Percentiles rank a stretch among this genome's conserved stretches.
phyloP scores from a whole-genome alignment of 2,888 invertebrate species.

The Matsumyia berberina region DNA sequence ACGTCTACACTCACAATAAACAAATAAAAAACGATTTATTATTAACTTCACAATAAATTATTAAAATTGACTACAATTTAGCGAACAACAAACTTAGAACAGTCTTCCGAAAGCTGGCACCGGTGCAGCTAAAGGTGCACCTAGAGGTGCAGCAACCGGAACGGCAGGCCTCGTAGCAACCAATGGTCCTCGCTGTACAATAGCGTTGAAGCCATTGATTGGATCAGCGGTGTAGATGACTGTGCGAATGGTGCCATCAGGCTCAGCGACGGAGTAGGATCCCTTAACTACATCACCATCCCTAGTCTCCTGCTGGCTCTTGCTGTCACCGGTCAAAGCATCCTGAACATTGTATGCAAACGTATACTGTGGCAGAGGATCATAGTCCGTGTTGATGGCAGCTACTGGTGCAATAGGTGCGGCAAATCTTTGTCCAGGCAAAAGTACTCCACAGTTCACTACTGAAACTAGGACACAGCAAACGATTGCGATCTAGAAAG shows the following conservation, averaged over 20 bases:
- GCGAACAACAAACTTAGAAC: constrained; percentile 16
- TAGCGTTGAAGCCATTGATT: constrained; percentile 82
- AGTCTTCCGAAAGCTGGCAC: constrained; percentile 70
- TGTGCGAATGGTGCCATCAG: constrained; percentile 81
- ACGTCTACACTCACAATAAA: background rate
- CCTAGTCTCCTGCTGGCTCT: constrained; percentile 86
- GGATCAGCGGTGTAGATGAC: constrained; percentile 82
- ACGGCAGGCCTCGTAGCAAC: constrained; percentile 74
- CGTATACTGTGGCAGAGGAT: constrained; percentile 86
- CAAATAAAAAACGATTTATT: constrained; percentile 28
- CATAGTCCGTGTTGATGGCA: constrained; percentile 79
- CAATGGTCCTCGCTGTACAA: constrained; percentile 87
- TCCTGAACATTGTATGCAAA: constrained; percentile 89
- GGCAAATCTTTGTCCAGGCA: constrained; percentile 80
- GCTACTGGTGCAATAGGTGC: constrained; percentile 77
- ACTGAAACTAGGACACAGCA: constrained; percentile 77
- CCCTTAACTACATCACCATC: constrained; percentile 87
- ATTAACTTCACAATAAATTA: constrained; percentile 62
- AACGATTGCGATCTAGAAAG: constrained; percentile 77
- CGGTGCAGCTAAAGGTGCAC: constrained; percentile 77
- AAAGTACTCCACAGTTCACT: constrained; percentile 76
- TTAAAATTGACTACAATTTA: constrained; percentile 35
- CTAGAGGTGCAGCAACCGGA: constrained; percentile 66
- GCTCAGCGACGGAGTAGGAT: constrained; percentile 81
- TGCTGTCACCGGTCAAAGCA: constrained; percentile 87